Base-by-base conservation (phyloP, 2,797 vertebrate species). In the Synanceia verrucosa region DNA sequence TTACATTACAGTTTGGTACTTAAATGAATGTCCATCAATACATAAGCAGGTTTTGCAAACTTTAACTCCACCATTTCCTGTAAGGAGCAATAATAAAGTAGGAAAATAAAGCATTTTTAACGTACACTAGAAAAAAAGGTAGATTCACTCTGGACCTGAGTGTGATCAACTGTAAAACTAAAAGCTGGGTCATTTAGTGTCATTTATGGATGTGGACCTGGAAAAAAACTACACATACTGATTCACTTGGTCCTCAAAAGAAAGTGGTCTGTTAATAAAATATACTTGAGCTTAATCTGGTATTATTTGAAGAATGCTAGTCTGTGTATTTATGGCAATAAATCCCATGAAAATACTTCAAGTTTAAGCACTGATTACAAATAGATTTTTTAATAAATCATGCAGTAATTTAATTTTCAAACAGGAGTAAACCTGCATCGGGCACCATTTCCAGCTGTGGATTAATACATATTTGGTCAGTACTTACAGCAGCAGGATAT, bases 31-130 rank as follows among this genome's bases (percentile, higher is more conserved):
- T 72, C 76, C 52, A 63, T 47, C 8, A 64, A 65, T 69, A 78
- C 43, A 74, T 26, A 44, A 2, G 31, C 6, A 7, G 52, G 37
- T 66, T 75, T 61, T 46, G 34, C 23, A 56, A 69, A 70, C 33
- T n/a, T 37, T 34, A 69, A 65, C 43, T 14, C 4, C 33, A 51
- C 3, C 12, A 6, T 58, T 66, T 77, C 23, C 57, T 59, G 29
- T 52, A 34, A 63, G 57, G 48, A 55, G 65, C 23, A 36, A 73
- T 65, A 63, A 68, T 79, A 78, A 78, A 71, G 62, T 76, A 61
- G 60, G 29, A 76, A 33, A 70, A 33, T 61, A 50, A 68, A 74
- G 56, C 43, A 69, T 31, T 57, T 23, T 55, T 53, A 63, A 47
- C 24, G 11, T 21, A 65, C 19, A n/a, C 13, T 6, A 12, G 3